Evolutionary conservation across 2,888 invertebrate species (phyloP).

Genomic region (Mylabris sibirica): DNA sequence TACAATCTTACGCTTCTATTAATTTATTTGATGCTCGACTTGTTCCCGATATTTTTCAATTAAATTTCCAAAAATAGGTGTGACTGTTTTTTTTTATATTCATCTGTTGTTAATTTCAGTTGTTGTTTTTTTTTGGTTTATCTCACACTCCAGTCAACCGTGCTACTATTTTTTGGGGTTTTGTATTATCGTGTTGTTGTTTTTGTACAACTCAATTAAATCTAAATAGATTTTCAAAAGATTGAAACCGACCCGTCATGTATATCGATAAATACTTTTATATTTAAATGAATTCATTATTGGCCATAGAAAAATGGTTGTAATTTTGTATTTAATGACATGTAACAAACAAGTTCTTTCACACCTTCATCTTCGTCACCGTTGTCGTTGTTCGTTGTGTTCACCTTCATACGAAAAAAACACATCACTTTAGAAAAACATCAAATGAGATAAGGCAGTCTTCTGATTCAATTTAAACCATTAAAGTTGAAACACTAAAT

Average conservation of each 20-base stretch:
- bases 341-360: conserved; percentile 52
- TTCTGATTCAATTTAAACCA: conserved; percentile 30
- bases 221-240: conserved; percentile 43
- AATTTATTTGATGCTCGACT: conserved; percentile 36
- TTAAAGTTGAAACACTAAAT: conserved; percentile 25
- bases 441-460: conserved; percentile 27
- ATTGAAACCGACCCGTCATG: conserved; percentile 43
- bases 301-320: conserved; percentile 52
- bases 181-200: background rate
- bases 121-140: background rate
- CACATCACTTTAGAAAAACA: background rate
- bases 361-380: conserved; percentile 43
- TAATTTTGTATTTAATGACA: conserved; percentile 51
- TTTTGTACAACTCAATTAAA: conserved; percentile 47
- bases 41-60: conserved; percentile 27
- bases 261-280: conserved; percentile 52
- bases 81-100: background rate
- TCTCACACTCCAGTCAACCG: background rate
- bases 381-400: background rate
- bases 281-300: conserved; percentile 56
- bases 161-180: background rate
- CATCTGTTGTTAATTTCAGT: too few species aligned
- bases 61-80: conserved; percentile 4
- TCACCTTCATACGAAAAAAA: background rate
- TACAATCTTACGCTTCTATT: conserved; percentile 24